Evolutionary conservation across 1,140 invertebrate genomes (phyloP), one percentile per base, ranked within the genome.

Genomic region (Drosophila persimilis): DNA sequence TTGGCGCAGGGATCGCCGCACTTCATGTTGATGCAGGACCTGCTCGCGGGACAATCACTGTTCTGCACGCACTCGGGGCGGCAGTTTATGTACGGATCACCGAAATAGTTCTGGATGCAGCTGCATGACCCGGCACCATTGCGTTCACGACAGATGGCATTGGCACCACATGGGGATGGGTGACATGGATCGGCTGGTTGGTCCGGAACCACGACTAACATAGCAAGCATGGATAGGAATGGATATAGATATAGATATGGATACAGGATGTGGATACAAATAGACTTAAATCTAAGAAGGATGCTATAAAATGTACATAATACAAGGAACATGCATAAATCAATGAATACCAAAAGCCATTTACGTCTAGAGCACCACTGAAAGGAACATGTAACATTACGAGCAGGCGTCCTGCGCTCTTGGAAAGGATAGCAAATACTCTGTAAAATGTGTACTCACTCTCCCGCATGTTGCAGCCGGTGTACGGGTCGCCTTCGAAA

Each of bases 1-100:
- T 95, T 96, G 58, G 93, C 92, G 90, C 96, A 97, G 15, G 96
- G 96, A 92, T 97, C 94, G 74, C 93, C 93, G 90, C 96, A 97
- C 92, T 96, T 96, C 90, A 96, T 96, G 84, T 95, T 95, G 31
- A 95, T 93, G 90, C 97, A 98, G 57, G 96, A 95, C 91, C 94
- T 95, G 75, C 94, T 93, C 62, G 92, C 92, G 43, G 94, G 91
- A 92, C 96, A 97, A 84, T 96, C 96, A 26, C 94, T 94, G 85
- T 96, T 97, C 85, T 96, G 94, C n/a, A 96, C 93, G 90, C 96
- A 97, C 92, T 96, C 95, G 13, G 95, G 95, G 81, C 95, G 93
- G 89, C 96, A 96, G 48, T 95, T 95, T 60, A 94, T 92, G 75
- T 97, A 96, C 2, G 96, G 96, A 93, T 97, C 96, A 52, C 97